phyloP scores from a whole-genome alignment of 2,888 invertebrate species.

The Metalampra italica region DNA sequence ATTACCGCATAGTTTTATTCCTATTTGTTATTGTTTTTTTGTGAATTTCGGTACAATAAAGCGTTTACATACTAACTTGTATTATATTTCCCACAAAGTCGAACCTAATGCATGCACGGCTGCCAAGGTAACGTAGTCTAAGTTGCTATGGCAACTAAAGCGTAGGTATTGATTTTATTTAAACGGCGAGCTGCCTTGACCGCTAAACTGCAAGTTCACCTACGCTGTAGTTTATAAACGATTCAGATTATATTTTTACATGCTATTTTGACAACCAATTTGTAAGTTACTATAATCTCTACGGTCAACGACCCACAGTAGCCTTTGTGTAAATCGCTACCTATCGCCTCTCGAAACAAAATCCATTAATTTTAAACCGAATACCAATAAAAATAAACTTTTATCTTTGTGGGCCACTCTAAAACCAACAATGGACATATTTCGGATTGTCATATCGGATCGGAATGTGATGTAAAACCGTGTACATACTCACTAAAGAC shows the following conservation, averaged over 20 bases:
- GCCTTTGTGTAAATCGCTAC: not conserved
- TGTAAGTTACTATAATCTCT: not conserved
- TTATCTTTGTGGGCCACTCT: not conserved
- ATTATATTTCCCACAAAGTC: no score
- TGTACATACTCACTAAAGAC: conserved; percentile 6
- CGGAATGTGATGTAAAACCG: conserved; percentile 32
- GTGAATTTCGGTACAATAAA: no score
- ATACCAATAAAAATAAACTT: conserved; percentile 4
- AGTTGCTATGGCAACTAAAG: conserved; percentile 27
- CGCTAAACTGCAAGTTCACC: not conserved
- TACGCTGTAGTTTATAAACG: not conserved
- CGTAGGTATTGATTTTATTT: conserved; percentile 18
- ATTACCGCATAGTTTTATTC: no score
- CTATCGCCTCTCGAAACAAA: not conserved
- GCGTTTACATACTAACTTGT: no score
- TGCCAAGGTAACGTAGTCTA: no score
- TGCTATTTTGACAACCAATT: not conserved
- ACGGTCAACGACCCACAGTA: not conserved
- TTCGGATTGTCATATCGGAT: conserved; percentile 17
- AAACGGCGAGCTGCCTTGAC: conserved; percentile 3
- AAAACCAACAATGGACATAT: conserved; percentile 9
- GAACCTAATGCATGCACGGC: no score
- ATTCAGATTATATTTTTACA: not conserved
- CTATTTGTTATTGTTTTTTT: no score
- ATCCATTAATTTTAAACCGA: conserved; percentile 2